Percentiles rank a stretch among this genome's conserved stretches.
Evolutionary conservation across 2,888 invertebrate species (phyloP).

Genomic region (Ophion ventricosus): DNA sequence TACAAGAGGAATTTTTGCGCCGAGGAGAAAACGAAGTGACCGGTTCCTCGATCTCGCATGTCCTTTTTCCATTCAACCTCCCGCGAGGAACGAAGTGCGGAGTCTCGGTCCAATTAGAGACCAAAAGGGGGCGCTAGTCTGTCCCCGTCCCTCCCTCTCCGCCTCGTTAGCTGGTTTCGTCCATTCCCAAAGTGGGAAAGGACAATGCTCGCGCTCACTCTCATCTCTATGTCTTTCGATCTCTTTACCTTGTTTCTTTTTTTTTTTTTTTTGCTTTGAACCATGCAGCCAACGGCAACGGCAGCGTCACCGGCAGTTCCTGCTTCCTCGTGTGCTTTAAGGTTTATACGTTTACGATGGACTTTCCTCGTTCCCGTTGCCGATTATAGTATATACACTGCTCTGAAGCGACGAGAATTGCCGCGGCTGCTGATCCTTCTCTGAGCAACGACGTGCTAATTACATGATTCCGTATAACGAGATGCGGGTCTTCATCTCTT

Average conservation of each 20-base stretch:
- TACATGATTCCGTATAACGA: slow-evolving; percentile 81
- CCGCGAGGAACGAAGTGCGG: slow-evolving; percentile 47
- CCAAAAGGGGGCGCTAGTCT: slow-evolving; percentile 60
- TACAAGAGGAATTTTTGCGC: slow-evolving; percentile 38
- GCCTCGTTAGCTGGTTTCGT: slow-evolving; percentile 71
- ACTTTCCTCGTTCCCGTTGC: slow-evolving; percentile 38
- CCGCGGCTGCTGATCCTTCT: slow-evolving; percentile 64
- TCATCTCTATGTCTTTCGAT: slow-evolving; percentile 40
- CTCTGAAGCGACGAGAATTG: slow-evolving; percentile 44
- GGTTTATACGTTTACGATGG: slow-evolving; percentile 65
- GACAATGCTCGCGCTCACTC: slow-evolving; percentile 59
- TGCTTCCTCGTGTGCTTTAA: slow-evolving; percentile 59
- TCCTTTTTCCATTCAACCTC: slow-evolving; percentile 46
- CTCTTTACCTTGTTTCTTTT: neutral
- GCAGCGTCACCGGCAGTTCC: slow-evolving; percentile 37
- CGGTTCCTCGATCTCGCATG: slow-evolving; percentile 47
- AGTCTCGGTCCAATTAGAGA: slow-evolving; percentile 69
- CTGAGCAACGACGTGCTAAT: slow-evolving; percentile 80
- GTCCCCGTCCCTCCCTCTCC: slow-evolving; percentile 52
- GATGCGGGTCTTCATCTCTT: slow-evolving; percentile 76
- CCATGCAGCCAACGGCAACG: slow-evolving; percentile 16
- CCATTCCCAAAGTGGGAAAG: slow-evolving; percentile 69
- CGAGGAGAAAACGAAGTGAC: slow-evolving; percentile 60
- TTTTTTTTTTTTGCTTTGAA: slow-evolving; percentile 29
- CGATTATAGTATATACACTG: slow-evolving; percentile 19